Evolutionary conservation across 2,113 vertebrate genomes (phyloP).

Genomic region (Malurus elegans): DNA sequence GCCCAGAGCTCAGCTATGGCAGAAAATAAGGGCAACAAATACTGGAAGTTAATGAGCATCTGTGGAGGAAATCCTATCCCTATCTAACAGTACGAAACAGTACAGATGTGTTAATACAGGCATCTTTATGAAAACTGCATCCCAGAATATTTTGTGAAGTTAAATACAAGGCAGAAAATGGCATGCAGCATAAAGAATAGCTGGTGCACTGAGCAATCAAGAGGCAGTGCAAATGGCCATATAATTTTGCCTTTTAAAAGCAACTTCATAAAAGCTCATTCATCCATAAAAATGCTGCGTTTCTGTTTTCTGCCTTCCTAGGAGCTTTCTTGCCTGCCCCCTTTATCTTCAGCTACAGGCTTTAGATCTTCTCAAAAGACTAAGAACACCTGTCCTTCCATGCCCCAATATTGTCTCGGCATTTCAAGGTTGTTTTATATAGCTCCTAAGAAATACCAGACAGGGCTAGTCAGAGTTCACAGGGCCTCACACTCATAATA

Average conservation of each 20-base stretch:
- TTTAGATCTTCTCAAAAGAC: slow-evolving; percentile 14
- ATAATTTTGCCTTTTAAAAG: slow-evolving; percentile 64
- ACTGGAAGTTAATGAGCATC: not conserved
- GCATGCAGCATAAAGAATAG: slow-evolving; percentile 42
- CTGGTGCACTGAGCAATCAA: slow-evolving; percentile 56
- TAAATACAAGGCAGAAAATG: slow-evolving; percentile 51
- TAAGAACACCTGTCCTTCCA: not conserved
- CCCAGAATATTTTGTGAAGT: slow-evolving; percentile 24
- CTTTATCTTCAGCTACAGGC: not conserved
- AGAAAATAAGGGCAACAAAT: not conserved
- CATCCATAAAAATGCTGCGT: slow-evolving; percentile 49
- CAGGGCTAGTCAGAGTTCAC: not conserved
- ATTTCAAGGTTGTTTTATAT: not conserved
- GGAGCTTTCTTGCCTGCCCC: slow-evolving; percentile 8
- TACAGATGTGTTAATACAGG: slow-evolving; percentile 14
- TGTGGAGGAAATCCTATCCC: not conserved
- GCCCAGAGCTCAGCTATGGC: not conserved
- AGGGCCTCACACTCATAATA: not conserved
- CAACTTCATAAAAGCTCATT: slow-evolving; percentile 61
- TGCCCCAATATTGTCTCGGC: not conserved
- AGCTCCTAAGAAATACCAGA: not conserved
- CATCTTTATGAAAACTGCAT: not conserved
- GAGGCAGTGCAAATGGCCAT: slow-evolving; percentile 54
- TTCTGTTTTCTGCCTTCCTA: slow-evolving; percentile 49
- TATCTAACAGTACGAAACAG: not conserved